A percentile compares a stretch with the other conserved stretches of the same genome.
Conservation (phyloP, 37 sponge, comb jelly and placozoan genomes). For the Cliona cf. orientalis region DNA sequence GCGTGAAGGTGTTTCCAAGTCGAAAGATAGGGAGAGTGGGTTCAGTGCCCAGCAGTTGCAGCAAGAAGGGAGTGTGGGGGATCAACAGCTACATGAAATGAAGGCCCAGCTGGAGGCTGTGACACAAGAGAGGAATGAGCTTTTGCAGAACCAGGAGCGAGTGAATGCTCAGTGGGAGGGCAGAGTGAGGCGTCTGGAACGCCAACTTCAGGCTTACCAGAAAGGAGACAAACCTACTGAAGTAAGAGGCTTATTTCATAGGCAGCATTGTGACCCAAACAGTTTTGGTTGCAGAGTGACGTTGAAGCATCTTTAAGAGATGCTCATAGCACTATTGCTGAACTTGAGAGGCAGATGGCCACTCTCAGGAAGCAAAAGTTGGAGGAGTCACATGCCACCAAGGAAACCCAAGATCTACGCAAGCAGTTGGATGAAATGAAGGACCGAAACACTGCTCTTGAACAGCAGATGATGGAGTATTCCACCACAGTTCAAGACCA, state of each 20-base stretch:
- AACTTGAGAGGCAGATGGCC: too few species aligned
- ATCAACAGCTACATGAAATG: neutral
- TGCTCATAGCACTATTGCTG: too few species aligned
- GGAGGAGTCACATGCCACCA: too few species aligned
- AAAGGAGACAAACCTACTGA: too few species aligned
- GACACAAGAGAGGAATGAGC: slow-evolving; percentile 10
- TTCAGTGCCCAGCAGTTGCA: slow-evolving; percentile 4
- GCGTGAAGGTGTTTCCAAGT: too few species aligned
- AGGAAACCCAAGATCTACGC: neutral
- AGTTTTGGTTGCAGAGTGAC: neutral
- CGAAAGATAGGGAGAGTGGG: neutral
- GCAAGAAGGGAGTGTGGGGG: slow-evolving; percentile 6
- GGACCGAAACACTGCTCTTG: slow-evolving; percentile 47
- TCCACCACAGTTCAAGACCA: slow-evolving; percentile 22
- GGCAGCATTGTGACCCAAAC: too few species aligned
- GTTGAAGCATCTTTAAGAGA: too few species aligned
- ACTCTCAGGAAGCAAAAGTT: too few species aligned
- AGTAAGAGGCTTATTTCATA: too few species aligned
- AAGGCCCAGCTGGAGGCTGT: slow-evolving; percentile 15
- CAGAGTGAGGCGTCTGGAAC: neutral
- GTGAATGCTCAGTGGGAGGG: slow-evolving; percentile 18
- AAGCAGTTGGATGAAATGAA: slow-evolving; percentile 24
- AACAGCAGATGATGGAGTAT: slow-evolving; percentile 52
- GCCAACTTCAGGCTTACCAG: too few species aligned
- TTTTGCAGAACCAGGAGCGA: slow-evolving; percentile 5